Evolutionary conservation across 1,140 invertebrate genomes (phyloP).

Genomic region (Caenorhabditis tropicalis): DNA sequence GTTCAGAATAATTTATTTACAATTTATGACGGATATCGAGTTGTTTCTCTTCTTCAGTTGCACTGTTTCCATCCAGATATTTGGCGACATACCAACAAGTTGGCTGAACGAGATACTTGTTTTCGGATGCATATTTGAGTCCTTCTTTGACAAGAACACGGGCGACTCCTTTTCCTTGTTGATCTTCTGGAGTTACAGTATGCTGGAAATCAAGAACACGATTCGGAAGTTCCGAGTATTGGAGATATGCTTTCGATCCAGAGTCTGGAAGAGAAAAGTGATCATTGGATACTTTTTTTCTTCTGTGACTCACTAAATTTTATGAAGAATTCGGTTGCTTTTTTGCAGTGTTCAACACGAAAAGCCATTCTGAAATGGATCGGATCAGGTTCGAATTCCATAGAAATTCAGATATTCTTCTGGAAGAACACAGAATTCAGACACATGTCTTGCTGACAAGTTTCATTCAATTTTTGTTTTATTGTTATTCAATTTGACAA

Average conservation of each 20-base stretch:
- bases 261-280: neutral
- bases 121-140: constrained; percentile 35
- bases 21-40: constrained; percentile 30
- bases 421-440: neutral
- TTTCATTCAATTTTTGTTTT: neutral
- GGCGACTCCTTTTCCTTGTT: constrained; percentile 59
- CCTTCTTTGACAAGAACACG: constrained; percentile 57
- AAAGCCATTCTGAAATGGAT: constrained; percentile 9
- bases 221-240: constrained; percentile 58
- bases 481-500: neutral
- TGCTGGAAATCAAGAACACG: constrained; percentile 60
- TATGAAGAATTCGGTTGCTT: constrained; percentile 59
- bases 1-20: neutral
- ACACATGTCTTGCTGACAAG: too few species aligned
- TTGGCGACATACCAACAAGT: constrained; percentile 48
- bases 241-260: constrained; percentile 50
- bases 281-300: neutral
- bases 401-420: neutral
- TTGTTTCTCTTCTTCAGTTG: constrained; percentile 43
- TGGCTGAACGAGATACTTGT: constrained; percentile 45
- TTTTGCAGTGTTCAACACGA: constrained; percentile 57
- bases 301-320: constrained; percentile 50
- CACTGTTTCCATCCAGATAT: constrained; percentile 41
- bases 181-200: constrained; percentile 58
- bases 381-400: neutral